Percentiles rank a stretch among this genome's conserved stretches.
Evolutionary conservation across 2,888 invertebrate species (phyloP).

Genomic region (Lymantria dispar): DNA sequence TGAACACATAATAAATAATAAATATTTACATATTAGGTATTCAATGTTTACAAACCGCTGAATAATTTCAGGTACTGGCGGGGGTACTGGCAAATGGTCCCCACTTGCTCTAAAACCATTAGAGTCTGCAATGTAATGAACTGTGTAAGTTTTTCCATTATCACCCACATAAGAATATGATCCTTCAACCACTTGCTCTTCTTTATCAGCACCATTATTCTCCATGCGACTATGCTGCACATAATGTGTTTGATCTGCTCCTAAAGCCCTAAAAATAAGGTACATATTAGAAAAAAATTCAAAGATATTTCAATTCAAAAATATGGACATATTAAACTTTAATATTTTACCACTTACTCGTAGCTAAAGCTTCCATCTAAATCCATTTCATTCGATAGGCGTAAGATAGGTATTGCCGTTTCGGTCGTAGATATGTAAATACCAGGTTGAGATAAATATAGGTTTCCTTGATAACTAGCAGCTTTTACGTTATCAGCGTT

Average conservation of each 20-base stretch:
- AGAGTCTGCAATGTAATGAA: constrained; percentile 88
- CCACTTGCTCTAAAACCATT: constrained; percentile 90
- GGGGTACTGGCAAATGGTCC: constrained; percentile 89
- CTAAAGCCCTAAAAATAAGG: constrained; percentile 60
- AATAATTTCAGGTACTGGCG: constrained; percentile 88
- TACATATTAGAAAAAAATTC: neutral
- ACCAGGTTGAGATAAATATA: constrained; percentile 56
- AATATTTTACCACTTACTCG: constrained; percentile 61
- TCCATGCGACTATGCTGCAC: constrained; percentile 81
- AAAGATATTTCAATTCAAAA: too few relatives aligned
- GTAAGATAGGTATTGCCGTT: constrained; percentile 76
- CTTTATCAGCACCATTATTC: constrained; percentile 80
- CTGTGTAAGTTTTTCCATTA: constrained; percentile 83
- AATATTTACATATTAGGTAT: neutral
- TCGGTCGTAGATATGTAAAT: constrained; percentile 63
- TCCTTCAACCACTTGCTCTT: constrained; percentile 83
- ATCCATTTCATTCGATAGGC: constrained; percentile 80
- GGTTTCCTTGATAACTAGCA: constrained; percentile 47
- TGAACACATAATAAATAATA: neutral
- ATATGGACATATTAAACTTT: neutral
- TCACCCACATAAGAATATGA: constrained; percentile 85
- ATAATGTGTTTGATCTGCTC: constrained; percentile 79
- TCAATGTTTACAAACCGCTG: constrained; percentile 75
- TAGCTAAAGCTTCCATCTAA: constrained; percentile 81
- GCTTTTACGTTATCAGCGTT: constrained; percentile 56